Conservation (phyloP, 2,888 invertebrate species). For the Lobophora halterata region DNA sequence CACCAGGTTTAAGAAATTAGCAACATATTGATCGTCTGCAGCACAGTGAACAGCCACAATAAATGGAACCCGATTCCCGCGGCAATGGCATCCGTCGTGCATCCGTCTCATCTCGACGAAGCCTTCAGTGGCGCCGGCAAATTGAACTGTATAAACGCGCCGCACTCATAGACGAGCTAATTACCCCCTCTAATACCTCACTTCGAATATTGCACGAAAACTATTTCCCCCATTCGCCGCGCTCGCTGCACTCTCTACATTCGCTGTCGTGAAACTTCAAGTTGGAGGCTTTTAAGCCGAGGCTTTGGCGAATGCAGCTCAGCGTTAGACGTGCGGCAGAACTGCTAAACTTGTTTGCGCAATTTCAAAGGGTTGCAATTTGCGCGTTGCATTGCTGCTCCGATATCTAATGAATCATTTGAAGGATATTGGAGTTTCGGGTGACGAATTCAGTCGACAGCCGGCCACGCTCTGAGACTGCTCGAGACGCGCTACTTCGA, state of each 20-base stretch:
- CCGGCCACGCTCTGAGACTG: too few species aligned
- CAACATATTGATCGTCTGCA: too few species aligned
- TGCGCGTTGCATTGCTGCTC: constrained; percentile 32
- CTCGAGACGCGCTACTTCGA: too few species aligned
- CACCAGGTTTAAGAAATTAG: too few species aligned
- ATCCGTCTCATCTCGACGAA: too few species aligned
- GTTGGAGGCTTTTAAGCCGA: constrained; percentile 41
- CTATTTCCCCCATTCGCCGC: constrained; percentile 27
- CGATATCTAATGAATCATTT: constrained; percentile 21
- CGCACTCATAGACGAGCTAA: constrained; percentile 24
- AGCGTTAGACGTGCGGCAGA: constrained; percentile 36
- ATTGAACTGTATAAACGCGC: constrained; percentile 8
- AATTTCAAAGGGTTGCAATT: constrained; percentile 41
- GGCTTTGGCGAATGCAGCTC: constrained; percentile 39
- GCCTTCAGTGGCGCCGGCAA: too few species aligned
- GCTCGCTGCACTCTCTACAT: constrained; percentile 3
- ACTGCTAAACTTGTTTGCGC: constrained; percentile 43
- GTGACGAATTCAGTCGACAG: constrained; percentile 3
- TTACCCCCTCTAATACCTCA: constrained; percentile 27
- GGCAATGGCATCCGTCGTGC: too few species aligned
- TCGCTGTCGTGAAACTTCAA: constrained; percentile 37
- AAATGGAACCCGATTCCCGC: too few species aligned
- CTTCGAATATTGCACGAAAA: constrained; percentile 35
- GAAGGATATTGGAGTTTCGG: neutral
- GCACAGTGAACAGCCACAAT: too few species aligned